Base-by-base conservation (phyloP, 1,140 invertebrate genomes). In the Calephelis virginiensis region DNA sequence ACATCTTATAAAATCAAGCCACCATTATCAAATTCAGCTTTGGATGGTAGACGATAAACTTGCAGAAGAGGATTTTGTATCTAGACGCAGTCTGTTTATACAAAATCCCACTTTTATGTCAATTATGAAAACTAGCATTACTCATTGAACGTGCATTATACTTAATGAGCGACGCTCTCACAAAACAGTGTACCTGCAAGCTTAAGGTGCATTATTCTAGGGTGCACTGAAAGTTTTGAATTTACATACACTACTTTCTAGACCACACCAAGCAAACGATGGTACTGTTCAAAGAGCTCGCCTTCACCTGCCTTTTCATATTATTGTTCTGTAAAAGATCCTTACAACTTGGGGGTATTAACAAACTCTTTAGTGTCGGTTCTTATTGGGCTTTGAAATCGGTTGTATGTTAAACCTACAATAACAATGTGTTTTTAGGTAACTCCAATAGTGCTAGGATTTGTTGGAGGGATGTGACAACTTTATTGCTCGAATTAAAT, bases 201-300 rank as follows among this genome's bases (percentile, higher is more conserved):
- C 50, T 61, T 47, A 61, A 61, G 56, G 28, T 59, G 13, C 43
- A 59, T 68, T 50, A 14, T 37, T 17, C 61, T 48, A 43, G n/a
- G 61, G 43, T 63, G 59, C 45, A 14, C 48, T 46, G 66, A 63
- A 63, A 56, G 60, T 64, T 46, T 50, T 67, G 60, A 60, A 68
- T 68, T 68, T 68, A 62, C 64, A 68, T 68, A 56, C 67, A 68
- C 64, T 69, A 74, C 77, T 75, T 79, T 78, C 73, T 75, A 75
- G 73, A 75, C 67, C 73, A 69, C 50, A 62, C 61, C 69, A 72
- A 74, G 75, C 71, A 65, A 56, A 74, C 72, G 76, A 78, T 75
- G 76, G 72, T 72, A 72, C 56, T 60, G 50, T 66, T 56, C 9
- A 10, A 56, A 56, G 28, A 28, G 50, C 8, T 11, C 50, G 50